Conservation (phyloP, 2,113 vertebrate species). For the Danionella cerebrum region DNA sequence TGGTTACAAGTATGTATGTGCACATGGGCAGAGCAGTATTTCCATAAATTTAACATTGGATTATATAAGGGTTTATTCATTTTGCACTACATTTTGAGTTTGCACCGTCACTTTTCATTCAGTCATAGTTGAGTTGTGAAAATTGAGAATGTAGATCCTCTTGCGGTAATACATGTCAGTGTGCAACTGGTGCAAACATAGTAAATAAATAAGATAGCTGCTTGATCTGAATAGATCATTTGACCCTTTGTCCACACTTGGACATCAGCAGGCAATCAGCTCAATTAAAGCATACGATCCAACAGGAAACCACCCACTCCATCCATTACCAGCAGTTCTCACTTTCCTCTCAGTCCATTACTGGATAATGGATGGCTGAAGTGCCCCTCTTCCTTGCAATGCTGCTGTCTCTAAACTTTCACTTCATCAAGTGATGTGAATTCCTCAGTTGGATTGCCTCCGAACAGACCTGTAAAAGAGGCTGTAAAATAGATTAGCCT, state of each 20-base stretch:
- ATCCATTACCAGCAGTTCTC: slow-evolving; percentile 20
- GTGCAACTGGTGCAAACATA: neutral
- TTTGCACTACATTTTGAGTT: too few species aligned
- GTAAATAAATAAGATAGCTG: too few species aligned
- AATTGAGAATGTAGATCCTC: too few species aligned
- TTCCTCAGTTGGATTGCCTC: slow-evolving; percentile 26
- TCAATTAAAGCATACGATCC: neutral
- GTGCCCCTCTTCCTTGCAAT: slow-evolving; percentile 14
- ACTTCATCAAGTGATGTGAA: slow-evolving; percentile 28
- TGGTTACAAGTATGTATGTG: too few species aligned
- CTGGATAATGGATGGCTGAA: slow-evolving; percentile 32
- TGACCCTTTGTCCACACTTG: neutral
- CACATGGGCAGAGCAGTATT: too few species aligned
- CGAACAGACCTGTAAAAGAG: slow-evolving; percentile 36
- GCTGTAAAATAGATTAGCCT: slow-evolving; percentile 41
- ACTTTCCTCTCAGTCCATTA: slow-evolving; percentile 27
- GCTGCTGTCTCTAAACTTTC: slow-evolving; percentile 38
- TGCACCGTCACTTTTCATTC: too few species aligned
- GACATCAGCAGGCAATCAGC: neutral
- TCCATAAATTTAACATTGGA: too few species aligned
- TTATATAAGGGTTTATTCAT: too few species aligned
- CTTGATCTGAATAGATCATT: neutral
- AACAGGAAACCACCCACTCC: neutral
- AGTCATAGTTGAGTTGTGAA: too few species aligned
- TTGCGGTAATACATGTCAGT: too few species aligned